Percentiles rank a stretch among this genome's conserved stretches.
phyloP scores from a whole-genome alignment of 1,140 invertebrate species.

The Calliopsis andreniformis region DNA sequence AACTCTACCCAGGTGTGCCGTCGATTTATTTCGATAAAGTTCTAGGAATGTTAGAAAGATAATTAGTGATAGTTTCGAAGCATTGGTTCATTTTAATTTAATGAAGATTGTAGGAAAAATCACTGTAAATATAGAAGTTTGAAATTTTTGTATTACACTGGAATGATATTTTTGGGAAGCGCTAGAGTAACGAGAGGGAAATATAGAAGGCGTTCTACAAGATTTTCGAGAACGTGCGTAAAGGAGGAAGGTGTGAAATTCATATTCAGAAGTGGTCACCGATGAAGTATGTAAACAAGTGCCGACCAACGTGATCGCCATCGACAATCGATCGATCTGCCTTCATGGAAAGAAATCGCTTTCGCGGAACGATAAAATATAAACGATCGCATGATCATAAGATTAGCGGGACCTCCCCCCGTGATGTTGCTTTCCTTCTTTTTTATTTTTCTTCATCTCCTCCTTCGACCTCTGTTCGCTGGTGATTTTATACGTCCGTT shows the following conservation, averaged over 20 bases:
- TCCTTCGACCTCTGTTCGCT: conserved; percentile 5
- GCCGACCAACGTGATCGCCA: conserved; percentile 74
- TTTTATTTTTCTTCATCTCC: not conserved
- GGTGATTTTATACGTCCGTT: conserved; percentile 36
- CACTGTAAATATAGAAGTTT: too few relatives aligned
- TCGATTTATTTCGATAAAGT: too few relatives aligned
- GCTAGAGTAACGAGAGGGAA: not conserved
- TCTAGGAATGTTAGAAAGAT: too few relatives aligned
- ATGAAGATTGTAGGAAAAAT: too few relatives aligned
- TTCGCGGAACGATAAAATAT: conserved; percentile 65
- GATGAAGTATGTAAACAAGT: conserved; percentile 76
- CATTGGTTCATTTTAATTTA: too few relatives aligned
- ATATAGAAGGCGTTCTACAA: not conserved
- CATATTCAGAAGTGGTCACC: conserved; percentile 69
- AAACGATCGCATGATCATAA: conserved; percentile 54
- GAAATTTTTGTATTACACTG: too few relatives aligned
- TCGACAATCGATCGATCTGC: conserved; percentile 66
- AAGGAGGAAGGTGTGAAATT: conserved; percentile 61
- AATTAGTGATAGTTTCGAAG: too few relatives aligned
- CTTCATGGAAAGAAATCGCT: conserved; percentile 54
- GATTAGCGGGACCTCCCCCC: conserved; percentile 48
- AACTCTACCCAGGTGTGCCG: too few relatives aligned
- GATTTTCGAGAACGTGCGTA: conserved; percentile 58
- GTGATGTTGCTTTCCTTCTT: conserved; percentile 34
- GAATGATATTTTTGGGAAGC: too few relatives aligned